phyloP scores from a whole-genome alignment of 92 coral and sea anemone species.

The Parazoanthus darwini region DNA sequence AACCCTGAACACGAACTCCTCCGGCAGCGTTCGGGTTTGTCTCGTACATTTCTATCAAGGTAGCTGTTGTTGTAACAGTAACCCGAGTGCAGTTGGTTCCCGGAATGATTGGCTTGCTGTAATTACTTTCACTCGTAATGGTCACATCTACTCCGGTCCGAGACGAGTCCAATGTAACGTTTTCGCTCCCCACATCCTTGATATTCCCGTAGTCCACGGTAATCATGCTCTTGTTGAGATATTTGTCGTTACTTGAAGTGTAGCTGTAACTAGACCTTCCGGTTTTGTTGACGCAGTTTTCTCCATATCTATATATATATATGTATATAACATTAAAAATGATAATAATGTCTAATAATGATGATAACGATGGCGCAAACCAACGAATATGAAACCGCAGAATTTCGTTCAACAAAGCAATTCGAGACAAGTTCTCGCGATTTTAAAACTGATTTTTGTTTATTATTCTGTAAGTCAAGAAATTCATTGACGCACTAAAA shows the following conservation, averaged over 20 bases:
- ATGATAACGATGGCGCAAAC: too few species aligned
- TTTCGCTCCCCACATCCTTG: background rate
- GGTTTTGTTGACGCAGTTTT: background rate
- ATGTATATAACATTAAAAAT: background rate
- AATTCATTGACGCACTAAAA: too few species aligned
- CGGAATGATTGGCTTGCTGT: conserved; percentile 23
- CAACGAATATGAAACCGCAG: too few species aligned
- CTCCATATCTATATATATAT: background rate
- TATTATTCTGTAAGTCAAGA: too few species aligned
- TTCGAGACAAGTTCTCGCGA: too few species aligned
- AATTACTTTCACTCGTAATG: background rate
- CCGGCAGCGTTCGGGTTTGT: conserved; percentile 31
- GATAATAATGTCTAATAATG: too few species aligned
- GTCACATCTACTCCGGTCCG: background rate
- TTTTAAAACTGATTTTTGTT: too few species aligned
- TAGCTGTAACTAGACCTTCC: background rate
- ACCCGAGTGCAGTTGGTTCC: conserved; percentile 34
- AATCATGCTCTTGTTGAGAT: conserved; percentile 16
- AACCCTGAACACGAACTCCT: background rate
- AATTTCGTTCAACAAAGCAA: too few species aligned
- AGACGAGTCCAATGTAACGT: conserved; percentile 2
- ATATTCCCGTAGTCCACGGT: conserved; percentile 1
- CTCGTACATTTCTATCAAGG: conserved; percentile 30
- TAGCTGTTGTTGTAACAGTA: conserved; percentile 9
- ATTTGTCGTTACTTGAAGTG: background rate